Base-by-base conservation (phyloP, 1,140 invertebrate genomes). In the Leptopilina boulardi region DNA sequence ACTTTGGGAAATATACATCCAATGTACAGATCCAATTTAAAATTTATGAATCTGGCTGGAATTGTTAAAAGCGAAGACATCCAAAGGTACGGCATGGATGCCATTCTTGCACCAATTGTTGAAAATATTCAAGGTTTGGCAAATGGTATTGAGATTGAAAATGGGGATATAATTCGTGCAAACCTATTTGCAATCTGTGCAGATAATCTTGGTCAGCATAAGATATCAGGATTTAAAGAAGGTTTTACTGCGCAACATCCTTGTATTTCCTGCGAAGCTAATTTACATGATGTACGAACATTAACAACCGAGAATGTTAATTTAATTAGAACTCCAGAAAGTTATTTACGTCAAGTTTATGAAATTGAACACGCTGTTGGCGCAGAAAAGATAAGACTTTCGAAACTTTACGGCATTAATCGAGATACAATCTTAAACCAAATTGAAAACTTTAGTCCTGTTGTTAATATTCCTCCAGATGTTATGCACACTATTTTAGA, bases 401-500 rank as follows among this genome's bases (percentile, higher is more conserved):
- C 10, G 1, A 44, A 44, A 44, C 2, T 3, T 3, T 44, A 44
- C 9, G 42, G 42, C 2, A 44, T 44, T 2, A 44, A 44, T 8
- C 9, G 9, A 4, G 42, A 44, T 44, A 44, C 42, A 1, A 15
- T 44, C 9, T 8, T 44, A 2, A 44, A 44, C 9, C 10, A 10
- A 44, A 2, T 44, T 10, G 15, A 13, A 13, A 8, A 15, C 2
- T 44, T 44, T 15, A 3, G 3, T 44, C 10, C 42, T 44, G 9
- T 44, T 3, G 9, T 1, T 4, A 15, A 15, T 13, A 10, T 44
- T 13, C 3, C 42, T 1, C 42, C 42, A 4, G 78, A 79, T 70
- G 51, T 72, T 6, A 79, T 79, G 78, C 78, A 79, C 23, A 74
- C 76, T 23, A 8, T 73, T 1, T 30, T 76, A 0, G 74, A 79